These are phyloP conservation scores for Gopherus evgoodei DNA, from an alignment of 2,113 vertebrate genomes.

Conservation along the genomic window DNA sequence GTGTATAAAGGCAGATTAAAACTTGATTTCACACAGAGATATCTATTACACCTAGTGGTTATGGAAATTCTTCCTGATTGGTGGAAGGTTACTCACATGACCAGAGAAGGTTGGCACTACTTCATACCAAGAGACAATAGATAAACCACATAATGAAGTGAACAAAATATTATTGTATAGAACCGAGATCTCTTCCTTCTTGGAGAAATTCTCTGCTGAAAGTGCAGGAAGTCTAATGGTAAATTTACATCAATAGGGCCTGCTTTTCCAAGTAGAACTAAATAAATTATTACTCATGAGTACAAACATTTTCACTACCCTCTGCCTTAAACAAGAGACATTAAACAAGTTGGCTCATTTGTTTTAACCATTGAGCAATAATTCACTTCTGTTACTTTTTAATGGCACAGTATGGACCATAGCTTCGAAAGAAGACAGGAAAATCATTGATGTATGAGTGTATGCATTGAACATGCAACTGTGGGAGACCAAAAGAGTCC, in stretches of 20 bases:
- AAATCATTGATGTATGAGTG: not conserved
- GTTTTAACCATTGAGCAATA: not conserved
- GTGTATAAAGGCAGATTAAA: conserved; percentile 57
- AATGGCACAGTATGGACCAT: not conserved
- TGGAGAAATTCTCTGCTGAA: conserved; percentile 45
- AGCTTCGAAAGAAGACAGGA: not conserved
- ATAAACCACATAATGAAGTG: conserved; percentile 53
- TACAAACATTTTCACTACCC: conserved; percentile 17
- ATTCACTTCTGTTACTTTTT: not conserved
- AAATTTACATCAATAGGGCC: conserved; percentile 65
- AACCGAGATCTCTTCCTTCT: conserved; percentile 1
- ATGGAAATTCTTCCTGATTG: conserved; percentile 31
- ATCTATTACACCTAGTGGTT: conserved; percentile 24
- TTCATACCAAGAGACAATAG: conserved; percentile 8
- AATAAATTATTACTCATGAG: conserved; percentile 49
- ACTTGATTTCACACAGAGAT: conserved; percentile 36
- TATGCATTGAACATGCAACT: not conserved
- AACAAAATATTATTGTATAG: not conserved
- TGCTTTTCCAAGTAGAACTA: conserved; percentile 30
- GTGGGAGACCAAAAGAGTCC: not conserved
- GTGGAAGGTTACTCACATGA: not conserved
- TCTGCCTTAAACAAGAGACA: not conserved
- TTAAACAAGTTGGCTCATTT: not conserved
- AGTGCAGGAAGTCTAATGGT: conserved; percentile 32
- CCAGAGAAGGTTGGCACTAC: conserved; percentile 16